phyloP scores from a whole-genome alignment of 2,888 invertebrate species.

The Cyclophora punctaria region DNA sequence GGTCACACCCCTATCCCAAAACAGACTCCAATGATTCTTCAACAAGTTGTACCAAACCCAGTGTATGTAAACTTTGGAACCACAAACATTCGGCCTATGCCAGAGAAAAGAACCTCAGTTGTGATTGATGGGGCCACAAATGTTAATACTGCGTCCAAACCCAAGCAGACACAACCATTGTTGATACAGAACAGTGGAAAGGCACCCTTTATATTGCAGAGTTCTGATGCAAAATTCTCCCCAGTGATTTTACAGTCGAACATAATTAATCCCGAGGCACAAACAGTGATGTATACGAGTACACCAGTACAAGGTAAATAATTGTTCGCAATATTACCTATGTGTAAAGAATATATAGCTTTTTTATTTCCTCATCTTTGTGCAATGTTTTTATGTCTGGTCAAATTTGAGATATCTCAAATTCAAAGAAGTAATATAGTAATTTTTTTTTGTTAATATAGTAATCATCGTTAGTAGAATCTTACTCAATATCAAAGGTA shows the following conservation, averaged over 20 bases:
- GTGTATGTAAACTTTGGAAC: conserved; percentile 57
- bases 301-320: conserved; percentile 59
- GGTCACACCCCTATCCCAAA: conserved; percentile 33
- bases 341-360: no score
- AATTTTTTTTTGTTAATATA: no score
- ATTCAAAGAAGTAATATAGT: no score
- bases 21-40: conserved; percentile 55
- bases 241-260: conserved; percentile 81
- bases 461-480: no score
- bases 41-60: conserved; percentile 60
- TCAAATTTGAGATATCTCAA: no score
- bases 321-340: neutral
- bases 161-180: conserved; percentile 43
- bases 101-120: conserved; percentile 41
- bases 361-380: no score
- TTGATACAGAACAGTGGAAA: conserved; percentile 56
- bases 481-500: no score
- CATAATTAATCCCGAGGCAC: conserved; percentile 68
- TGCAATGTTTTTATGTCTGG: no score
- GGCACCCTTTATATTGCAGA: conserved; percentile 60
- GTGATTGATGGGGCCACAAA: conserved; percentile 43
- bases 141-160: conserved; percentile 36
- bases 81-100: conserved; percentile 46
- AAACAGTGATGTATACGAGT: conserved; percentile 67
- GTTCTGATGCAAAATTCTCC: conserved; percentile 59